These are phyloP conservation scores for Nothobranchius kuhntae DNA, from an alignment of 2,113 vertebrate species.

Conservation along the genomic window DNA sequence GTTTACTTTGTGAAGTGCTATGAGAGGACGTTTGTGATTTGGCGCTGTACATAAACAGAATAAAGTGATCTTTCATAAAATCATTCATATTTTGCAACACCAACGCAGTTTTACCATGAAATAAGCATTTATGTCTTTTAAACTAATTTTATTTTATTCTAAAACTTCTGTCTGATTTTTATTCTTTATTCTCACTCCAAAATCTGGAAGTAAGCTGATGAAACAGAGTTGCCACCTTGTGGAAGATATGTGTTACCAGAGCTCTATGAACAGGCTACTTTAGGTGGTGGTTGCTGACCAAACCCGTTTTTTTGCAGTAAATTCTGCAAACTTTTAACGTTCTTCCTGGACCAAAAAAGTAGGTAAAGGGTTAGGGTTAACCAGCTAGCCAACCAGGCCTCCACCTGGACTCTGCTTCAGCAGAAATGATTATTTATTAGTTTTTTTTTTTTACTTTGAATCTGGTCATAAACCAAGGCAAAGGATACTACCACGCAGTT, in stretches of 20 bases:
- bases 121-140: too few relatives aligned
- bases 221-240: slow-evolving; percentile 51
- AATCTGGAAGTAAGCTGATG: neutral
- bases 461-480: neutral
- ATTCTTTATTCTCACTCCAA: too few relatives aligned
- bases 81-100: too few relatives aligned
- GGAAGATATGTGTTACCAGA: slow-evolving; percentile 35
- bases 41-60: too few relatives aligned
- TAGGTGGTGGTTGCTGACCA: slow-evolving; percentile 23
- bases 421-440: neutral
- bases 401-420: neutral
- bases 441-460: neutral
- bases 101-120: too few relatives aligned
- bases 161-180: too few relatives aligned
- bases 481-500: slow-evolving; percentile 91
- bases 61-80: too few relatives aligned
- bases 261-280: neutral
- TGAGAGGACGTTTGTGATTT: too few relatives aligned
- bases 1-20: too few relatives aligned
- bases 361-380: too few relatives aligned
- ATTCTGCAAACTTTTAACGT: neutral
- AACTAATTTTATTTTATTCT: too few relatives aligned
- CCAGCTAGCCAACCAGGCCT: slow-evolving; percentile 5
- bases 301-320: slow-evolving; percentile 3
- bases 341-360: neutral